Evolutionary conservation across 2,888 invertebrate genomes (phyloP).

Genomic region (Boloria selene): DNA sequence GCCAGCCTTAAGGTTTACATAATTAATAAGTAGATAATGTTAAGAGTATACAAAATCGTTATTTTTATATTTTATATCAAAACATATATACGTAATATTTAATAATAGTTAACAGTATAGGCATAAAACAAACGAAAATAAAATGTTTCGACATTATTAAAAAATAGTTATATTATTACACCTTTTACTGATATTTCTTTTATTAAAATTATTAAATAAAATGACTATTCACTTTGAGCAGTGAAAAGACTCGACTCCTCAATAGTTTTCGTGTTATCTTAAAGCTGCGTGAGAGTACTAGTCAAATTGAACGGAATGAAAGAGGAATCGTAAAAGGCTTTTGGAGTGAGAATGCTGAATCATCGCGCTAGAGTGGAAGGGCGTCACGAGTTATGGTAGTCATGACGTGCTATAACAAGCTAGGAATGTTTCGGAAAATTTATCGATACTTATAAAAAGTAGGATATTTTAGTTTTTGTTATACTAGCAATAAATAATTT

Average conservation of each 20-base stretch:
- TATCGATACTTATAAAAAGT: background rate
- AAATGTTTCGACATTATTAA: no score
- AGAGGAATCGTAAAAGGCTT: conserved; percentile 76
- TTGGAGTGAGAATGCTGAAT: conserved; percentile 78
- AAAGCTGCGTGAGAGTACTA: conserved; percentile 62
- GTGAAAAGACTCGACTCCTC: conserved; percentile 37
- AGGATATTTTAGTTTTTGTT: background rate
- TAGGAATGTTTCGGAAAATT: conserved; percentile 45
- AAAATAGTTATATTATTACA: no score
- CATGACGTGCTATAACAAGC: conserved; percentile 76
- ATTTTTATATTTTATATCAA: no score
- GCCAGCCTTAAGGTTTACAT: no score
- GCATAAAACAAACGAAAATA: no score
- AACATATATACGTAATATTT: no score
- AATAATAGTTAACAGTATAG: no score
- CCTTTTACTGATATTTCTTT: background rate
- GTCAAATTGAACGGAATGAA: conserved; percentile 70
- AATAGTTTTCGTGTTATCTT: conserved; percentile 50
- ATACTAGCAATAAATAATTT: no score
- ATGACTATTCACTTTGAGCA: conserved; percentile 22
- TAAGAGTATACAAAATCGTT: no score
- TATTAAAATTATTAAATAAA: conserved; percentile 15
- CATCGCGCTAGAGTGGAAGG: conserved; percentile 68
- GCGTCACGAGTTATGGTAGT: conserved; percentile 58
- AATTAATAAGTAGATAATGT: no score